phyloP scores from a whole-genome alignment of 2,888 invertebrate genomes.

The Athripsodes cinereus region DNA sequence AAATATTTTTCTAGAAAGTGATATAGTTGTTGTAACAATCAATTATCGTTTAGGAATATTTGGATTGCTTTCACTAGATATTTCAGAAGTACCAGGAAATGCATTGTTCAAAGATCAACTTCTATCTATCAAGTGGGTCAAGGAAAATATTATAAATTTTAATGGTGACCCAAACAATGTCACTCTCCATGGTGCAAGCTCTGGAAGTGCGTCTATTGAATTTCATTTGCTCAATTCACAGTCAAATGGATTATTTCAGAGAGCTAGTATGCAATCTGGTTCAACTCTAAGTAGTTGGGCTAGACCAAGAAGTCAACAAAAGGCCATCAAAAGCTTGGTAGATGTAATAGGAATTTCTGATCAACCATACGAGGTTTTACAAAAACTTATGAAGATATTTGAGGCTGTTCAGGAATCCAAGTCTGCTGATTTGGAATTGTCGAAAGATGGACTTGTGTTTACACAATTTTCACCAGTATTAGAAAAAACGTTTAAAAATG shows the following conservation, averaged over 20 bases:
- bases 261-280: slow-evolving; percentile 22
- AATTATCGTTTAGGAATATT: slow-evolving; percentile 31
- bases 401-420: neutral
- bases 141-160: slow-evolving; percentile 19
- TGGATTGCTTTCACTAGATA: slow-evolving; percentile 27
- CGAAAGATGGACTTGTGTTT: neutral
- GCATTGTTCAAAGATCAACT: slow-evolving; percentile 21
- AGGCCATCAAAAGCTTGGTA: neutral
- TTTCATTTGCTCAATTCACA: slow-evolving; percentile 18
- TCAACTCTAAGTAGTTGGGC: slow-evolving; percentile 19
- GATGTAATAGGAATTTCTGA: neutral
- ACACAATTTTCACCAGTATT: slow-evolving; percentile 30
- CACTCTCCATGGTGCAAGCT: slow-evolving; percentile 21
- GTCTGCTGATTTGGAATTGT: neutral
- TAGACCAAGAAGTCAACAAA: slow-evolving; percentile 32
- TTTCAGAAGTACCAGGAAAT: slow-evolving; percentile 19
- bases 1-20: slow-evolving; percentile 27
- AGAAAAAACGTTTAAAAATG: slow-evolving; percentile 12
- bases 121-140: slow-evolving; percentile 21
- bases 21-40: slow-evolving; percentile 30
- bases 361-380: neutral
- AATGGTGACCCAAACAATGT: slow-evolving; percentile 20
- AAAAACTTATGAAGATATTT: neutral
- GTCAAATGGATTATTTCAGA: slow-evolving; percentile 19
- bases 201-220: slow-evolving; percentile 22